Evolutionary conservation across 2,888 invertebrate species (phyloP).

Genomic region (Timema podura): DNA sequence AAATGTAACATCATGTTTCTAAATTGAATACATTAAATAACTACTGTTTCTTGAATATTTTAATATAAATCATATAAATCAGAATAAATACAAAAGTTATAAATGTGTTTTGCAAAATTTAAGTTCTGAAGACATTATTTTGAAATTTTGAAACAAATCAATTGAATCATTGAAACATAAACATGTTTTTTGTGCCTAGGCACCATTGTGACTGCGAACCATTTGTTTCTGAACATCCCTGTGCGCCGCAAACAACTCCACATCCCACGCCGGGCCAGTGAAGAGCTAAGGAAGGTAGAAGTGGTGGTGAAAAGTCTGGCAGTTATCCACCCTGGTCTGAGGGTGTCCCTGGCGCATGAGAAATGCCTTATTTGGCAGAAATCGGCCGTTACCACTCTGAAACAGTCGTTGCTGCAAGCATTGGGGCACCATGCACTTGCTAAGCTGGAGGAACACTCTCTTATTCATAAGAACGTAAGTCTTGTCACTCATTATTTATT

Average conservation of each 20-base stretch:
- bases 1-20: too few species aligned
- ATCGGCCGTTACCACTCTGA: constrained; percentile 40
- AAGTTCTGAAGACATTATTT: too few species aligned
- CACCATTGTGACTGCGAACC: constrained; percentile 49
- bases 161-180: too few species aligned
- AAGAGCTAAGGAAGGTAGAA: constrained; percentile 53
- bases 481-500: background rate
- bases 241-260: constrained; percentile 53
- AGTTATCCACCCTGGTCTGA: constrained; percentile 48
- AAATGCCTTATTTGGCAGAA: constrained; percentile 49
- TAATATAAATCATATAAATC: too few species aligned
- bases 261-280: constrained; percentile 45
- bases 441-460: constrained; percentile 38
- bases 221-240: constrained; percentile 54
- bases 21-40: too few species aligned
- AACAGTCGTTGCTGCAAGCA: constrained; percentile 42
- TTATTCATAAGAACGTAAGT: constrained; percentile 35
- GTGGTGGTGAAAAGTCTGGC: constrained; percentile 49
- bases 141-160: too few species aligned
- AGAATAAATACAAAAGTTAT: too few species aligned
- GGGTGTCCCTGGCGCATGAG: constrained; percentile 49
- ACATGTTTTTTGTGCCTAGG: constrained; percentile 41
- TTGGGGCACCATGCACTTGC: constrained; percentile 36
- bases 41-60: too few species aligned
- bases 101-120: too few species aligned